A percentile compares a stretch with the other conserved stretches of the same genome.
phyloP scores from a whole-genome alignment of 2,888 invertebrate species.

The Tanypteryx hageni region DNA sequence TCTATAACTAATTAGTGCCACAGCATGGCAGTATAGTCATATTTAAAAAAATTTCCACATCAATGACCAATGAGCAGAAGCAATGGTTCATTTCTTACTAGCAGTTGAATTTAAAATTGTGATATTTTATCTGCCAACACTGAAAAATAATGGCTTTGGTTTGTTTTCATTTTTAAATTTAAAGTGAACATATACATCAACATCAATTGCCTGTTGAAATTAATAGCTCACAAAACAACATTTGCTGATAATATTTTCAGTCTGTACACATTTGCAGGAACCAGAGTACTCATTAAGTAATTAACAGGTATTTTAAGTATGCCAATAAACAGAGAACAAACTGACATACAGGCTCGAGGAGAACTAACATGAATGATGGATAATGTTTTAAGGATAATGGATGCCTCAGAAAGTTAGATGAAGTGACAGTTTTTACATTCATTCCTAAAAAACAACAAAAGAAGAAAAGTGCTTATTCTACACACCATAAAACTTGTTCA shows the following conservation, averaged over 20 bases:
- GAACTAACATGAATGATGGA: conserved; percentile 37
- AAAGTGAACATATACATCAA: conserved; percentile 34
- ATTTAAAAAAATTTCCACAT: conserved; percentile 36
- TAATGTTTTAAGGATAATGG: background rate
- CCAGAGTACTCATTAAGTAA: conserved; percentile 58
- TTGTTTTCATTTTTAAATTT: conserved; percentile 11
- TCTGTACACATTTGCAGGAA: conserved; percentile 57
- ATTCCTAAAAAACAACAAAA: conserved; percentile 33
- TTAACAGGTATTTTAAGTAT: conserved; percentile 55
- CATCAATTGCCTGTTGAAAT: conserved; percentile 19
- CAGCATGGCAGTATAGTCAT: conserved; percentile 60
- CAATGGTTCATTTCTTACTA: conserved; percentile 16
- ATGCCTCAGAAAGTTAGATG: conserved; percentile 10
- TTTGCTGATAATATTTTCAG: conserved; percentile 40
- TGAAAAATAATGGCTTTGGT: conserved; percentile 2
- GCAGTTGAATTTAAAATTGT: background rate
- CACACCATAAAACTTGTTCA: conserved; percentile 27
- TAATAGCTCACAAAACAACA: conserved; percentile 53
- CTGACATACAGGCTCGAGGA: conserved; percentile 56
- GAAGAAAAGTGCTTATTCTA: conserved; percentile 7
- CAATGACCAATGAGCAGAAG: conserved; percentile 53
- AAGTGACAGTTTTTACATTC: conserved; percentile 41
- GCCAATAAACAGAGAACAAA: conserved; percentile 58
- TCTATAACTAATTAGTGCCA: conserved; percentile 46
- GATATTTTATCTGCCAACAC: conserved; percentile 11